Evolutionary conservation across 2,888 invertebrate genomes (phyloP).

Genomic region (Cabera pusaria): DNA sequence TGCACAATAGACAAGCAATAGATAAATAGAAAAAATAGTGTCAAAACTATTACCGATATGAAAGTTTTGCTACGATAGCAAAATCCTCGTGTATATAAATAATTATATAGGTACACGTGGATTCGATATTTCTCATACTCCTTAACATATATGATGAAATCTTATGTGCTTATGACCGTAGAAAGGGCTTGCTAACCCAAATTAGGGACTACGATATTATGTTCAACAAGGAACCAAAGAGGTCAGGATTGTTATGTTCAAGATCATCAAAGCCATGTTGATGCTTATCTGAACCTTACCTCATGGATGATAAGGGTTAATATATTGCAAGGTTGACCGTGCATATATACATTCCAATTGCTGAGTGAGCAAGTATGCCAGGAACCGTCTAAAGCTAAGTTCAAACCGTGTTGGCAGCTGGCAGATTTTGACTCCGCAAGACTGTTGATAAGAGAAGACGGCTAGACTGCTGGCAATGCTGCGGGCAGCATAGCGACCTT

Average conservation of each 20-base stretch:
- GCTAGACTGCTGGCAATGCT: too few species aligned
- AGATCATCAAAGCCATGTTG: neutral
- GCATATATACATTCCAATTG: conserved; percentile 5
- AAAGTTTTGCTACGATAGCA: too few species aligned
- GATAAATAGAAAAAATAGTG: too few species aligned
- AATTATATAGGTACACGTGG: conserved; percentile 2
- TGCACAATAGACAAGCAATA: too few species aligned
- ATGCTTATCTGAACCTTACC: neutral
- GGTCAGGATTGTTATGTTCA: conserved; percentile 25
- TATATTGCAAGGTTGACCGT: neutral
- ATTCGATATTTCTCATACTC: conserved; percentile 10
- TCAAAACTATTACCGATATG: too few species aligned
- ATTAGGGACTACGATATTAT: conserved; percentile 36
- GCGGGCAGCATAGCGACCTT: too few species aligned
- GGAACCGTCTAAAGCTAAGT: too few species aligned
- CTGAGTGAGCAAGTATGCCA: conserved; percentile 6
- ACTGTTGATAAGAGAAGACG: too few species aligned
- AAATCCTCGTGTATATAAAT: too few species aligned
- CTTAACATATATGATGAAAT: conserved; percentile 20
- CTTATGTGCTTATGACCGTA: conserved; percentile 25
- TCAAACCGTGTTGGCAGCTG: too few species aligned
- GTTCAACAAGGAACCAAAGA: conserved; percentile 30
- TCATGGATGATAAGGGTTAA: neutral
- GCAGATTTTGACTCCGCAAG: too few species aligned
- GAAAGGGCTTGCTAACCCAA: conserved; percentile 32